Evolutionary conservation across 2,888 invertebrate species (phyloP), one percentile per base, ranked within the genome.

Genomic region (Orchesella flavescens): DNA sequence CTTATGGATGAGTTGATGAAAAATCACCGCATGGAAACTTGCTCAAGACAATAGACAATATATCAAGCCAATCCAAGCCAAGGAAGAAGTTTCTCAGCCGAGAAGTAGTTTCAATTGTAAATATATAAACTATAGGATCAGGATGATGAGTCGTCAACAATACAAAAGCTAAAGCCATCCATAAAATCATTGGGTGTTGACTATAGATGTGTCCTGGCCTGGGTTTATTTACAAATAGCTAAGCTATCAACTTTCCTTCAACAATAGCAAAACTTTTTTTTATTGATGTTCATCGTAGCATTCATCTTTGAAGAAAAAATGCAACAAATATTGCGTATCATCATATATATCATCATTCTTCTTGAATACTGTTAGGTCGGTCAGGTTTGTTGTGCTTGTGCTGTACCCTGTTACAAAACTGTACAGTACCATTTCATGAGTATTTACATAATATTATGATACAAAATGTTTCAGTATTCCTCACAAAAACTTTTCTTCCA

Each of bases 401-500:
- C 66, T 68, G 17, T n/a, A 0, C 49, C 1, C 46, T n/a, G n/a
- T n/a, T 46, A 15, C 49, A 49, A 13, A 21, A 57, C 17, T 10
- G 17, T 21, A 68, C 68, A 49, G 34, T 34, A 34, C 4, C 4
- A 12, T 15, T 46, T 49, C 49, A 19, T 44, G 44, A 21, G n/a
- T 17, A 63, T 21, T 23, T 23, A 59, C 23, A 12, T 59, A 34
- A 34, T 34, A 34, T 34, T 7, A 34, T 34, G 34, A 34, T 34
- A 34, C 34, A 34, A 34, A 34, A 34, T 43, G 57, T 63, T 66
- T 55, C 66, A 76, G 66, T 76, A 76, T 76, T 66, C 75, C 53
- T 19, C 19, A n/a, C 46, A 34, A 34, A 34, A 34, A 34, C 34
- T 34, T 34, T 34, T 34, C 34, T 34, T 34, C 34, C 34, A 34